phyloP scores from a whole-genome alignment of 1,140 invertebrate genomes.

The Sarcophaga peregrina region DNA sequence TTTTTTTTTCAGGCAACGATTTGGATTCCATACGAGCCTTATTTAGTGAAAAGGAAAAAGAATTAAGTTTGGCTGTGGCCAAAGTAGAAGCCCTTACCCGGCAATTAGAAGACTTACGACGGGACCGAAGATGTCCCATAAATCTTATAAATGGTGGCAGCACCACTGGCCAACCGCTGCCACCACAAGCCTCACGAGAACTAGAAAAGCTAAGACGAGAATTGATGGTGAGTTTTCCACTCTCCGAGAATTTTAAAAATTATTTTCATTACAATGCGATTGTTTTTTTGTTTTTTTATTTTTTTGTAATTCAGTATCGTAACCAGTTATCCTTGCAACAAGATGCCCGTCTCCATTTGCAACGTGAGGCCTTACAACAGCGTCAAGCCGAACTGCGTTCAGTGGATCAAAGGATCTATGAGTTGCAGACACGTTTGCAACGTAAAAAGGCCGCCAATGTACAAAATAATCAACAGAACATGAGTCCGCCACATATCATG shows the following conservation, averaged over 20 bases:
- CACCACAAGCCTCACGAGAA: constrained; percentile 82
- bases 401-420: constrained; percentile 92
- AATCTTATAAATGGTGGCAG: constrained; percentile 56
- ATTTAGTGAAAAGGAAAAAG: constrained; percentile 98
- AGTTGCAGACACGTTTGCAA: constrained; percentile 90
- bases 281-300: too few species aligned
- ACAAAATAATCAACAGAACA: constrained; percentile 52
- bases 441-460: constrained; percentile 84
- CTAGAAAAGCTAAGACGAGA: constrained; percentile 90
- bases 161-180: constrained; percentile 68
- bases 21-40: constrained; percentile 93
- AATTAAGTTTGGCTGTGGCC: constrained; percentile 91
- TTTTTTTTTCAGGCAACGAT: constrained; percentile 81
- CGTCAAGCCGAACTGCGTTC: constrained; percentile 89
- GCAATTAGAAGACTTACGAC: constrained; percentile 88
- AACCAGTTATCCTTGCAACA: constrained; percentile 97
- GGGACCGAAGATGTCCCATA: constrained; percentile 71
- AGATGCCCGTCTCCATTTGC: constrained; percentile 85
- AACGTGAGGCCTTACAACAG: constrained; percentile 85
- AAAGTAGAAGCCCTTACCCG: constrained; percentile 95
- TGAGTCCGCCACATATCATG: constrained; percentile 51
- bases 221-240: constrained; percentile 83
- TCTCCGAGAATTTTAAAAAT: too few species aligned
- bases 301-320: constrained; percentile 78
- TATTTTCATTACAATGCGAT: too few species aligned